Conservation (phyloP, 2,113 vertebrate genomes). For the Micromys minutus region DNA sequence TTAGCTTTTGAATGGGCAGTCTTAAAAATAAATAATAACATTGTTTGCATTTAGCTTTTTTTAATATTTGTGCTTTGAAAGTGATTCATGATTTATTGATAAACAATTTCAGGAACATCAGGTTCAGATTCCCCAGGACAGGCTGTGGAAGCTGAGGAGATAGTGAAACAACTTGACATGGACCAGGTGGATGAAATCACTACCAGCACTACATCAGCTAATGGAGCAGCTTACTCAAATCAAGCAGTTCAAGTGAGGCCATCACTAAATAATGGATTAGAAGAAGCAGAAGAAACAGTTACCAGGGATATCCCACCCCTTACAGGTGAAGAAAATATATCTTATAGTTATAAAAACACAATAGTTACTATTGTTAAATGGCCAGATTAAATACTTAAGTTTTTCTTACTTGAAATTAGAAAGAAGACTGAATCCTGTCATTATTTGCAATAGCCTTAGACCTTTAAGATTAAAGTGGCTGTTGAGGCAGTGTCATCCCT, state of each 20-base stretch:
- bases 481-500: not conserved
- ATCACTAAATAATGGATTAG: conserved; percentile 86
- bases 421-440: conserved; percentile 1
- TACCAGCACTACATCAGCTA: conserved; percentile 91
- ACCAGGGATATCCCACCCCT: conserved; percentile 94
- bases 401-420: conserved; percentile 59
- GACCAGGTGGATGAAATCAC: conserved; percentile 95
- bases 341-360: not conserved
- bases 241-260: conserved; percentile 86
- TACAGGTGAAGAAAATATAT: conserved; percentile 87
- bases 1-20: conserved; percentile 3
- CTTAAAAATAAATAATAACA: not conserved
- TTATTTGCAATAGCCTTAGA: not conserved
- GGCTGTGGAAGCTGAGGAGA: conserved; percentile 95
- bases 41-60: conserved; percentile 45
- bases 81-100: not conserved
- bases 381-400: not conserved
- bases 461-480: not conserved
- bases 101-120: conserved; percentile 87
- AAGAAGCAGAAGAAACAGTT: conserved; percentile 87
- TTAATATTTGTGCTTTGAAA: conserved; percentile 31
- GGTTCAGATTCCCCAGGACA: conserved; percentile 96
- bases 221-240: conserved; percentile 86
- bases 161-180: conserved; percentile 97
- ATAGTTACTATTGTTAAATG: conserved; percentile 1